Evolutionary conservation across 2,113 vertebrate species (phyloP), one percentile per base, ranked within the genome.

Genomic region (Barnardius zonarius): DNA sequence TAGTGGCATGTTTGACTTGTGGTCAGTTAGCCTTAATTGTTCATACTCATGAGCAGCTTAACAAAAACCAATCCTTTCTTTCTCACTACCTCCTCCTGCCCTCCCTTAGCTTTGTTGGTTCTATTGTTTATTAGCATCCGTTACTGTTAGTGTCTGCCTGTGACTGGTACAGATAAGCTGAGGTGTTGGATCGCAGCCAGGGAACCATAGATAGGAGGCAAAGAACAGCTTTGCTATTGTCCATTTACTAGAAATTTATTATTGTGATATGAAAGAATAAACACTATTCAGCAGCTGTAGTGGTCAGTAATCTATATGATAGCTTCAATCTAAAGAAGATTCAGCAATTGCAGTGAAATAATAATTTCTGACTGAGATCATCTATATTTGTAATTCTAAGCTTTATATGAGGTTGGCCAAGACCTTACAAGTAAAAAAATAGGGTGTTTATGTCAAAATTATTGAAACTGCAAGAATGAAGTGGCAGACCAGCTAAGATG

Each of bases 121-220:
- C 49, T 57, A 89, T 94, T 97, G 96, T 96, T 87, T 63, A 22
- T 87, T 79, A 51, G 41, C 4, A 11, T 85, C 52, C 89, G 44
- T 89, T 86, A 9, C 44, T 62, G 49, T 57, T 63, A 80, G 57
- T 0, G 3, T 86, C 83, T 85, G 80, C 35, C 83, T 94, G 93
- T 74, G 86, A 76, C 96, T 96, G 96, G 95, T 79, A 92, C 95
- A 73, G 92, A 92, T 86, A 86, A 72, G 37, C 30, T 76, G 57
- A 23, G 74, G 74, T 86, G 52, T 52, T 46, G 66, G n/a, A 27
- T 57, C 37, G 20, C 41, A 63, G 35, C 41, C 64, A 90, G 48
- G 28, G 44, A 93, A 59, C 51, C 43, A 41, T 17, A 67, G 33
- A 66, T 5, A 68, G 54, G 10, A 20, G 10, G 12, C n/a, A 30